A percentile compares a stretch with the other conserved stretches of the same genome.
phyloP scores from a whole-genome alignment of 2,113 vertebrate genomes.

The Ictidomys tridecemlineatus region DNA sequence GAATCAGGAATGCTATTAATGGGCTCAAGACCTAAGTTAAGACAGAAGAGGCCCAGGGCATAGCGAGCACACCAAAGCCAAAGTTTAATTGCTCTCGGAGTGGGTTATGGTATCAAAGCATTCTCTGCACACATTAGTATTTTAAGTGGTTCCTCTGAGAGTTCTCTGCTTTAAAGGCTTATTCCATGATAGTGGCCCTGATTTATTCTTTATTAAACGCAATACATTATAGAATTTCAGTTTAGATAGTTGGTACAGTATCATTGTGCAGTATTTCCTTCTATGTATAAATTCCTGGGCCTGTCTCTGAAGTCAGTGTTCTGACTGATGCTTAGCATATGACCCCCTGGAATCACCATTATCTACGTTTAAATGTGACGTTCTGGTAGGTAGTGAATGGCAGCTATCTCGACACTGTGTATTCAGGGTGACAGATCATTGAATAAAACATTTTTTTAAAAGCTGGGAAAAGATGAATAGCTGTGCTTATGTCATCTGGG shows the following conservation, averaged over 20 bases:
- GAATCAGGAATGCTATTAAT: background rate
- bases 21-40: background rate
- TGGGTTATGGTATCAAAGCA: background rate
- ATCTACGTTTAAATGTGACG: background rate
- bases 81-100: background rate
- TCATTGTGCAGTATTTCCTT: background rate
- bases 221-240: too few species aligned
- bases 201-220: background rate
- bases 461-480: background rate
- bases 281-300: background rate
- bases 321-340: background rate
- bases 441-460: background rate
- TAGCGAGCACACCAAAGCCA: background rate
- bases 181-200: background rate
- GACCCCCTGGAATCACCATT: too few species aligned
- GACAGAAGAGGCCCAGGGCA: too few species aligned
- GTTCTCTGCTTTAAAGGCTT: background rate
- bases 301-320: background rate
- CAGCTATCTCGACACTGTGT: background rate
- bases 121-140: background rate
- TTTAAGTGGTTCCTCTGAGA: background rate
- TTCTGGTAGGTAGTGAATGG: background rate
- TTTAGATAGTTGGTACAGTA: background rate
- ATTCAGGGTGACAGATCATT: background rate
- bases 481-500: background rate